Percentiles rank a stretch among this genome's conserved stretches.
phyloP scores from a whole-genome alignment of 1,140 invertebrate species.

The Acromyrmex heyeri region DNA sequence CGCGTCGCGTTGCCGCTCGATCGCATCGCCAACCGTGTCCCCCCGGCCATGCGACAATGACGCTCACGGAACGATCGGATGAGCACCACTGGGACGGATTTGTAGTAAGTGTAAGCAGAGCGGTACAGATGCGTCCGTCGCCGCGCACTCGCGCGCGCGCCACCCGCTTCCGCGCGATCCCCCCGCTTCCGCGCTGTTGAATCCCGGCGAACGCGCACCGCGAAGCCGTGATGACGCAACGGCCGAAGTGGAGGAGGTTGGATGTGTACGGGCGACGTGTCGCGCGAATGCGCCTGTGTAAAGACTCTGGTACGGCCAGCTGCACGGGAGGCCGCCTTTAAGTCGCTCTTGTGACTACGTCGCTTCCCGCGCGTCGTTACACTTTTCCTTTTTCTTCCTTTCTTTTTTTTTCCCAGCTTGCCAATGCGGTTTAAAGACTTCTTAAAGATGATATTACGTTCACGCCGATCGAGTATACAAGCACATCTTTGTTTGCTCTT shows the following conservation, averaged over 20 bases:
- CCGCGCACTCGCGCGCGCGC: slow-evolving; percentile 61
- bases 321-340: slow-evolving; percentile 68
- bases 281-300: slow-evolving; percentile 71
- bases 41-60: background rate
- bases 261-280: slow-evolving; percentile 70
- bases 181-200: slow-evolving; percentile 56
- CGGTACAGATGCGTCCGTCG: slow-evolving; percentile 77
- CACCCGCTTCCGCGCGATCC: slow-evolving; percentile 65
- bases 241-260: slow-evolving; percentile 72
- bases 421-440: slow-evolving; percentile 4
- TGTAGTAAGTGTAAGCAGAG: slow-evolving; percentile 76
- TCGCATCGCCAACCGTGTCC: background rate
- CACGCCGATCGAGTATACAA: background rate
- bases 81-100: slow-evolving; percentile 77
- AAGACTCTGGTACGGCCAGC: slow-evolving; percentile 65
- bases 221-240: slow-evolving; percentile 80
- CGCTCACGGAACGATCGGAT: slow-evolving; percentile 23
- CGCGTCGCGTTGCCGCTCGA: background rate
- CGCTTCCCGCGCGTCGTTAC: background rate
- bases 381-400: background rate
- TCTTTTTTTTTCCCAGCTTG: background rate
- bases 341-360: slow-evolving; percentile 64
- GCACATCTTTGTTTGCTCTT: too few species aligned
- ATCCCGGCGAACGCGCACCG: slow-evolving; percentile 70
- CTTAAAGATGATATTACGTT: slow-evolving; percentile 17